Evolutionary conservation across 1,140 invertebrate species (phyloP), one percentile per base, ranked within the genome.

Genomic region (Rhopalosiphum maidis): DNA sequence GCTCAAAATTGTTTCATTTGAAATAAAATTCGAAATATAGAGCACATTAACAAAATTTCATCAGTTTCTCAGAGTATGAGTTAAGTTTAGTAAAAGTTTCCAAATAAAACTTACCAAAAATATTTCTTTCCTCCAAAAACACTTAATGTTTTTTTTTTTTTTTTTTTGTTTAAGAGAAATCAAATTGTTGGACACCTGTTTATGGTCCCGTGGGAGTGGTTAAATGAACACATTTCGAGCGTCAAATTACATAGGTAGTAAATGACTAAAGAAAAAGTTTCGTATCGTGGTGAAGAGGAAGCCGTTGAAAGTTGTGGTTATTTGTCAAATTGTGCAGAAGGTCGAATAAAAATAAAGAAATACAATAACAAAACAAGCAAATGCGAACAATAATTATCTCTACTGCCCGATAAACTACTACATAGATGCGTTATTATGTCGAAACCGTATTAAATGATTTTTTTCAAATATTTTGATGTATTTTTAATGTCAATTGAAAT

Each of bases 211-310:
- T 46, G 46, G n/a, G 37, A 82, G 83, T 51, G 48, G 90, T 83
- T 92, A 83, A 83, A 92, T 92, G 90, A 83, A 92, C 90, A 92
- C 90, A 83, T 92, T 92, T 83, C 48, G 68, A 83, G 90, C 68
- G 68, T 82, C 68, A 92, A 92, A 92, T 92, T 92, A 92, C 90
- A 92, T 51, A 92, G 90, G 68, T 92, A 51, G 90, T 92, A 91
- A 82, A 92, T 48, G 43, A 92, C 68, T 48, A 83, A 6, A n/a
- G 68, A 43, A 83, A 92, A 92, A 83, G 60, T 92, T 92, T 83
- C 37, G 37, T 23, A 48, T 35, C 21, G 1, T n/a, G 3, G 90
- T 25, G 2, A 48, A 25, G 55, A 25, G 35, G 25, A 60, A 46
- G 60, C 25, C 43, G 90, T 92, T 83, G 90, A 68, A 90, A 92